phyloP scores from a whole-genome alignment of 1,140 invertebrate species.

The Rhyzopertha dominica region DNA sequence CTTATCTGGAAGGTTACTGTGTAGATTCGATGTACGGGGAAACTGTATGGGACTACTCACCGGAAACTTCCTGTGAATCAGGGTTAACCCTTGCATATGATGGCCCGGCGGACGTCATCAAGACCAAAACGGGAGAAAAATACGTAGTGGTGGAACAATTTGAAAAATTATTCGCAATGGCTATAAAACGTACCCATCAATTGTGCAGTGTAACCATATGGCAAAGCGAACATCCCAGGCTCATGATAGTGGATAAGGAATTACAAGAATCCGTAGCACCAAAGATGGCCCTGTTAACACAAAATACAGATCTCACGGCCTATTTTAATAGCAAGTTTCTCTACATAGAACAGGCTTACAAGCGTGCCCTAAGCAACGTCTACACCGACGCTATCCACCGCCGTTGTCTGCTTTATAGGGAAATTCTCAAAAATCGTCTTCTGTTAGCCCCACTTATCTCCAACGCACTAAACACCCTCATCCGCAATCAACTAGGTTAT shows the following conservation, averaged over 20 bases:
- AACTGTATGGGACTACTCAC: conserved; percentile 6
- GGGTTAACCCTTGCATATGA: neutral
- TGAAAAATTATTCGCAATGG: conserved; percentile 10
- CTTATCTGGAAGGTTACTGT: conserved; percentile 13
- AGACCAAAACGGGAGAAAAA: neutral
- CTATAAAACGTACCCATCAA: neutral
- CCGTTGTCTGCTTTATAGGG: conserved; percentile 1
- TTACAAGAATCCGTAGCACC: no score
- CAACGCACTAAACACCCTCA: conserved; percentile 1
- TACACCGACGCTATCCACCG: conserved; percentile 3
- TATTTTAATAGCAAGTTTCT: no score
- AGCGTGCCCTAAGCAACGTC: neutral
- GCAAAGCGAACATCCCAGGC: conserved; percentile 11
- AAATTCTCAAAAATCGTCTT: conserved; percentile 8
- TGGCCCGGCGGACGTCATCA: neutral
- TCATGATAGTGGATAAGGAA: no score
- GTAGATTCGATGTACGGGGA: conserved; percentile 10
- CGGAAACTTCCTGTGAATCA: neutral
- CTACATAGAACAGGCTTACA: no score
- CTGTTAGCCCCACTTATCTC: conserved; percentile 2
- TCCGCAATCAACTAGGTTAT: conserved; percentile 3
- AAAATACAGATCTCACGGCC: no score
- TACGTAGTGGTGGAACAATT: conserved; percentile 8
- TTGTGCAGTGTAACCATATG: conserved; percentile 4
- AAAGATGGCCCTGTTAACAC: no score